These are phyloP conservation scores for Alcedo quadribrachys DNA, from an alignment of 2,797 vertebrate species.

Conservation along the genomic window DNA sequence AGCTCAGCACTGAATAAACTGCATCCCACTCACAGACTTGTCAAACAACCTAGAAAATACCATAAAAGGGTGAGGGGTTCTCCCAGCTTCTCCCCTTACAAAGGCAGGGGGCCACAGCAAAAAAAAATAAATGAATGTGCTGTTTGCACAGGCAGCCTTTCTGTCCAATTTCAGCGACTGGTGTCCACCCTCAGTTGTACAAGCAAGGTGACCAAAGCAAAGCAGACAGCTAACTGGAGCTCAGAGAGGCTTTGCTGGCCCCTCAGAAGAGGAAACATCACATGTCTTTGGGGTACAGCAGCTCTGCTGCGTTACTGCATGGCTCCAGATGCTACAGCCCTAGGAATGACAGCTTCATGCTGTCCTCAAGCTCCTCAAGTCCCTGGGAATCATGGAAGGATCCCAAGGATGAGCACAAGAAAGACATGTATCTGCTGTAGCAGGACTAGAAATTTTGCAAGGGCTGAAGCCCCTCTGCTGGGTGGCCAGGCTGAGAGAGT, in stretches of 20 bases:
- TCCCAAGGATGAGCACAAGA: neutral
- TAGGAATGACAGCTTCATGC: neutral
- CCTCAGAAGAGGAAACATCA: fast-evolving
- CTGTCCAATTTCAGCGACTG: fast-evolving
- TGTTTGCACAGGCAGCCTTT: neutral
- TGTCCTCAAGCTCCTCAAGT: neutral
- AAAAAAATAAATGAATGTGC: neutral
- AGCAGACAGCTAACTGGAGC: neutral
- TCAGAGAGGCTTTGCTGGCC: neutral
- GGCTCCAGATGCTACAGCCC: neutral
- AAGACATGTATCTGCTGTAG: neutral
- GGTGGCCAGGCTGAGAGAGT: neutral
- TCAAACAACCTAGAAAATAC: constrained; percentile 22
- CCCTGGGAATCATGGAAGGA: fast-evolving
- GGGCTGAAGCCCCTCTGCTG: neutral
- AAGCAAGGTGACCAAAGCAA: neutral
- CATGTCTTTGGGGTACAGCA: neutral
- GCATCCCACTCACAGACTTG: neutral
- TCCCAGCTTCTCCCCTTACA: neutral
- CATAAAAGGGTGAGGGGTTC: neutral
- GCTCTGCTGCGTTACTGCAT: neutral
- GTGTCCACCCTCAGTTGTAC: fast-evolving
- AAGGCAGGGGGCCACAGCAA: neutral
- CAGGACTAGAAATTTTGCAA: neutral
- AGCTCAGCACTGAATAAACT: constrained; percentile 24